A percentile compares a stretch with the other conserved stretches of the same genome.
These are phyloP conservation scores for Thelaira solivaga DNA, from an alignment of 2,888 invertebrate genomes.

Conservation along the genomic window DNA sequence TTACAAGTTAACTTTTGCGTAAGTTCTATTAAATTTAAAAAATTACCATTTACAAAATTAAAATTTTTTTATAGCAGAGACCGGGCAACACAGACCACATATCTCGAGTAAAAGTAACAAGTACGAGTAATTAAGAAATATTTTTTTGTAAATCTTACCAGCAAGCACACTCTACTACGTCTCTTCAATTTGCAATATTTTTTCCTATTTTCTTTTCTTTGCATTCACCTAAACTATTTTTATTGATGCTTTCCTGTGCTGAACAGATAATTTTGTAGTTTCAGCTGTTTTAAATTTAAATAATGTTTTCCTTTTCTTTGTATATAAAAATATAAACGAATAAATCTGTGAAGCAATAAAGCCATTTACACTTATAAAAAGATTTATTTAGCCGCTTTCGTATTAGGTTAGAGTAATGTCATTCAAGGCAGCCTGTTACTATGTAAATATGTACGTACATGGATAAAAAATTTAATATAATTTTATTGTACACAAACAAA, in stretches of 20 bases:
- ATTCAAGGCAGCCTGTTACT: not conserved
- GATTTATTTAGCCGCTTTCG: not conserved
- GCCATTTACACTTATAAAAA: not conserved
- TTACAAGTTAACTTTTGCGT: no score
- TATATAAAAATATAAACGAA: no score
- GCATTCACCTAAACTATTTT: constrained; percentile 17
- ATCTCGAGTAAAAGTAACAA: no score
- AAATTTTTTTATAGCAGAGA: no score
- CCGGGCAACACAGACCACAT: no score
- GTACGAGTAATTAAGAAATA: no score
- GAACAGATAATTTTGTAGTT: not conserved
- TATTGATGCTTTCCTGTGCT: constrained; percentile 31
- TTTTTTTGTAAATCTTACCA: no score
- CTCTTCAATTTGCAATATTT: not conserved
- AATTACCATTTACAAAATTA: no score
- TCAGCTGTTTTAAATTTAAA: constrained; percentile 18
- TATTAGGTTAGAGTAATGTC: not conserved
- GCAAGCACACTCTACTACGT: constrained; percentile 5
- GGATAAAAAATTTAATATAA: no score
- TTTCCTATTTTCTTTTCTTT: not conserved
- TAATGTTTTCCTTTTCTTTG: not conserved
- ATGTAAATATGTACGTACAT: no score
- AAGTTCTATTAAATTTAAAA: no score
- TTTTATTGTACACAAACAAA: no score
- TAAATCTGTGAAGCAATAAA: not conserved